Evolutionary conservation across 1,140 invertebrate species (phyloP), one percentile per base, ranked within the genome.

Genomic region (Kradibia gibbosae): DNA sequence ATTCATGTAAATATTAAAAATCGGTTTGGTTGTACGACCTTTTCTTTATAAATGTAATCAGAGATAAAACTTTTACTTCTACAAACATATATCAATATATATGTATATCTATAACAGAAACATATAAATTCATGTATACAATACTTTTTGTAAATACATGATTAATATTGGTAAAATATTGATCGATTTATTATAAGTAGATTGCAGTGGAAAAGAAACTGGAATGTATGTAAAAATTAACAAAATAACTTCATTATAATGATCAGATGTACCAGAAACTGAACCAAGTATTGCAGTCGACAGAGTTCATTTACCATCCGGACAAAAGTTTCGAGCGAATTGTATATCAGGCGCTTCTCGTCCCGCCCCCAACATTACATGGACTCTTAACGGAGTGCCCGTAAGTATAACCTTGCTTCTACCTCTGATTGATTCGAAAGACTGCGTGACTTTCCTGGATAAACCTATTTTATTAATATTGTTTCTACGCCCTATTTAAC

Each of bases 301-400:
- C 84, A 91, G 85, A 84, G 84, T 88, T 57, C 88, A 89, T 55
- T 86, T 91, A 81, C 82, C 87, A 55, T 92, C 95, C 5, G 94
- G 93, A 74, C 95, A 96, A 85, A 93, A 92, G 84, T 89, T 96
- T 74, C 93, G 94, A 85, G 95, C 95, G 22, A 95, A 95, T 85
- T 96, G 96, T 89, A 96, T 95, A 83, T 95, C 95, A 60, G 93
- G 94, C 34, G 92, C 94, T 1, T 94, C 95, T 1, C 92, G 94
- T 76, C 96, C 96, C 25, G 94, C 95, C 15, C 94, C 96, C 0
- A 93, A 94, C 86, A 94, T 97, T 87, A 95, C 95, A 80, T 97
- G 96, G 96, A 93, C 95, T 85, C 94, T 97, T 87, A 97, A 97
- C 91, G 94, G 94, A 85, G 92, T 94, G 87, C 94, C 94, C 92